Percentiles rank a stretch among this genome's conserved stretches.
phyloP scores from a whole-genome alignment of 1,140 invertebrate species.

The Nymphalis io region DNA sequence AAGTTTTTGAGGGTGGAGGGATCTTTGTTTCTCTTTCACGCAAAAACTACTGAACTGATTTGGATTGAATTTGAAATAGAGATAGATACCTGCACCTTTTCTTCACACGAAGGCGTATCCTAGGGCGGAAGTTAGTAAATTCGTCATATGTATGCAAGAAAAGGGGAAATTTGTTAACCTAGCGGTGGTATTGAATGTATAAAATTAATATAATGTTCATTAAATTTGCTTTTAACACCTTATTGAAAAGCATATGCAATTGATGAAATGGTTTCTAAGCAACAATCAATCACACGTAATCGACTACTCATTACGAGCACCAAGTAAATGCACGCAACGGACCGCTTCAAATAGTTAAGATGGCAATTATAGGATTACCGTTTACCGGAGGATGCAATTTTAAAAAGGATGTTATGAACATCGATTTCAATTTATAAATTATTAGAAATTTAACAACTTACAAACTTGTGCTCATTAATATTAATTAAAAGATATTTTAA shows the following conservation, averaged over 20 bases:
- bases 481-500: neutral
- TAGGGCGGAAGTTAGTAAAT: too few species aligned
- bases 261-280: constrained; percentile 11
- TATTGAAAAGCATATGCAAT: constrained; percentile 5
- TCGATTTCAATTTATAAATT: constrained; percentile 22
- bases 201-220: neutral
- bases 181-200: too few species aligned
- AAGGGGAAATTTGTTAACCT: too few species aligned
- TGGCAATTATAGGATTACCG: constrained; percentile 5
- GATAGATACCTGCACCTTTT: too few species aligned
- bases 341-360: constrained; percentile 21
- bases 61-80: too few species aligned
- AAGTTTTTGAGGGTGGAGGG: too few species aligned
- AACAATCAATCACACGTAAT: constrained; percentile 24
- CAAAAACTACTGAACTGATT: too few species aligned
- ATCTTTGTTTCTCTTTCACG: too few species aligned
- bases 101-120: too few species aligned
- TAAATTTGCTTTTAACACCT: neutral
- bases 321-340: constrained; percentile 24
- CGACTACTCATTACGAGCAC: constrained; percentile 23
- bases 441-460: constrained; percentile 4
- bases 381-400: constrained; percentile 10
- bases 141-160: too few species aligned
- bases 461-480: neutral
- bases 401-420: constrained; percentile 20